Conservation (phyloP, 1,140 invertebrate genomes). For the Mya arenaria region DNA sequence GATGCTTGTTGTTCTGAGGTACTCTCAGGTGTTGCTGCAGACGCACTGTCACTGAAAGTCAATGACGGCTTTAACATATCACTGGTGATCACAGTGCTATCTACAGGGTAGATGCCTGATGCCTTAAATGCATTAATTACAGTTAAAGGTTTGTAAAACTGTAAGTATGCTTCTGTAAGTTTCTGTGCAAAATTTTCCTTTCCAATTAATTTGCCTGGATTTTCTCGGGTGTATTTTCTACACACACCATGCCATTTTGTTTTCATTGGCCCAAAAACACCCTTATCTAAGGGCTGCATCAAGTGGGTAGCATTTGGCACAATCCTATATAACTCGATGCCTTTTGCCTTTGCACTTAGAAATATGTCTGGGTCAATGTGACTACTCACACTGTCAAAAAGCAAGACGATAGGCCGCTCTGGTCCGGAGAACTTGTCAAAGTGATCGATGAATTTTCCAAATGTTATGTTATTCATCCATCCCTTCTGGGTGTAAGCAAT, state of each 20-base stretch:
- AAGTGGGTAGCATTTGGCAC: conserved; percentile 58
- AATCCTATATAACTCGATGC: conserved; percentile 49
- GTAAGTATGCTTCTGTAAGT: conserved; percentile 48
- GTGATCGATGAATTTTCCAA: conserved; percentile 46
- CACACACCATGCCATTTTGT: conserved; percentile 38
- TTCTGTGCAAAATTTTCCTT: conserved; percentile 57
- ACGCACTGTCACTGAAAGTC: neutral
- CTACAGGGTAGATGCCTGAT: conserved; percentile 41
- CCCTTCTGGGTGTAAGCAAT: conserved; percentile 54
- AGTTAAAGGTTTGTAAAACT: conserved; percentile 57
- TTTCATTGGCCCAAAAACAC: conserved; percentile 56
- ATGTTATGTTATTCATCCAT: conserved; percentile 48
- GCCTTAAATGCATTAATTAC: conserved; percentile 52
- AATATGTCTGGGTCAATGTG: conserved; percentile 26
- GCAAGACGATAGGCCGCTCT: conserved; percentile 41
- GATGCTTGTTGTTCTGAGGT: neutral
- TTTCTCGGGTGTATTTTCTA: conserved; percentile 36
- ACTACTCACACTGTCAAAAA: conserved; percentile 51
- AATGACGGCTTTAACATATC: conserved; percentile 32
- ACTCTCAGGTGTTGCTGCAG: neutral
- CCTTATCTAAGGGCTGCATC: conserved; percentile 58
- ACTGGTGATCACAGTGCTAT: conserved; percentile 22
- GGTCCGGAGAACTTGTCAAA: conserved; percentile 49
- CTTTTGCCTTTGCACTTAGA: conserved; percentile 5
- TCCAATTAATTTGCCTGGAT: conserved; percentile 46